A percentile compares a stretch with the other conserved stretches of the same genome.
Evolutionary conservation across 2,888 invertebrate genomes (phyloP).

Genomic region (Heliconius erato): DNA sequence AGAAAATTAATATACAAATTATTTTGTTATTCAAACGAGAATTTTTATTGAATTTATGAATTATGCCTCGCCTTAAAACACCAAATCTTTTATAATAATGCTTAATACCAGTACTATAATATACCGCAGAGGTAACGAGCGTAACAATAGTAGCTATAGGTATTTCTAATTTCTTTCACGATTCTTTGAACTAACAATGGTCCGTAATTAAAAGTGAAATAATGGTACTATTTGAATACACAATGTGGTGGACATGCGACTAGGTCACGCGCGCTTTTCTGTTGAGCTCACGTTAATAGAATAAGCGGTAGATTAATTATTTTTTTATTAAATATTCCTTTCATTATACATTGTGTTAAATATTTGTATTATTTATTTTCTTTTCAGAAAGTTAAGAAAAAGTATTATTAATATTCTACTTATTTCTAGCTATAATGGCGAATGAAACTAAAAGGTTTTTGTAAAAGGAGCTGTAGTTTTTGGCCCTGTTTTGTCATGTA

Average conservation of each 20-base stretch:
- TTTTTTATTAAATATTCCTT: neutral
- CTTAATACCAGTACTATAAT: constrained; percentile 4
- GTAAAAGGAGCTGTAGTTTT: too few relatives aligned
- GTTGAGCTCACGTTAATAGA: neutral
- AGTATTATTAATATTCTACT: too few relatives aligned
- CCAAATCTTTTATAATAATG: neutral
- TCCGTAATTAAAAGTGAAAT: constrained; percentile 49
- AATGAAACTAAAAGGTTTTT: too few relatives aligned
- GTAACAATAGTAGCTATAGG: constrained; percentile 34
- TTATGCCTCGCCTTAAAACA: neutral
- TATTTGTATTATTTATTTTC: too few relatives aligned
- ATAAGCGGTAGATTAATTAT: constrained; percentile 1
- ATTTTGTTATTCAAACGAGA: neutral
- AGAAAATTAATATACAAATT: neutral
- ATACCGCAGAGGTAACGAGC: constrained; percentile 41
- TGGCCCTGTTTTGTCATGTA: too few relatives aligned
- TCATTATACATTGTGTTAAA: neutral
- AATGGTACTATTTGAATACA: constrained; percentile 51
- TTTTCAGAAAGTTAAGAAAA: too few relatives aligned
- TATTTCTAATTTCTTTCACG: constrained; percentile 29
- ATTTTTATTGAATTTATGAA: neutral
- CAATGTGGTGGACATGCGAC: constrained; percentile 48
- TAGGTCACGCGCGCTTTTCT: constrained; percentile 43
- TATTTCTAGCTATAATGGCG: too few relatives aligned
- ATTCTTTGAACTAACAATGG: constrained; percentile 49